A percentile compares a stretch with the other conserved stretches of the same genome.
These are phyloP conservation scores for Ditylenchus weischeri DNA, from an alignment of 2,888 invertebrate species.

Conservation along the genomic window DNA sequence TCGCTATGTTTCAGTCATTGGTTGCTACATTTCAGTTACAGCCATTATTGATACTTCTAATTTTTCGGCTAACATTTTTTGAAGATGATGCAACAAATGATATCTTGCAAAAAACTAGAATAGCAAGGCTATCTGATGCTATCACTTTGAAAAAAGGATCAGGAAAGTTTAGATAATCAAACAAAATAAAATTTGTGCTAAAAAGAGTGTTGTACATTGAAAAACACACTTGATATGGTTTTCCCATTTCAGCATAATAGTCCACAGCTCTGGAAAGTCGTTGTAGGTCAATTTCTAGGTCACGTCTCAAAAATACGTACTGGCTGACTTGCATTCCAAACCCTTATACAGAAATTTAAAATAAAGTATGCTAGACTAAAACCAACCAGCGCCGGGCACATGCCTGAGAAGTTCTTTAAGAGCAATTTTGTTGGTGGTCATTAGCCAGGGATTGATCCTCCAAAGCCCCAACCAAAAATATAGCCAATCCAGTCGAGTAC, in stretches of 20 bases:
- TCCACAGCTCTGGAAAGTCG: constrained; percentile 71
- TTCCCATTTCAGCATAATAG: constrained; percentile 71
- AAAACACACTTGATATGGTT: constrained; percentile 63
- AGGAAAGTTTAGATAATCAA: no score
- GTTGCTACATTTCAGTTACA: no score
- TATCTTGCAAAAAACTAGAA: no score
- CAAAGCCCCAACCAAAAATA: constrained; percentile 81
- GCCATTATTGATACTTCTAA: no score
- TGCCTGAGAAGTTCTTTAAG: constrained; percentile 77
- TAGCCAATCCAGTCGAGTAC: constrained; percentile 75
- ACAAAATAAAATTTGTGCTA: no score
- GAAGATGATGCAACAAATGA: no score
- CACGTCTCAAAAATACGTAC: constrained; percentile 78
- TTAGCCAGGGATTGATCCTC: constrained; percentile 66
- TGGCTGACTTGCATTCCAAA: constrained; percentile 81
- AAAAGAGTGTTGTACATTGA: no score
- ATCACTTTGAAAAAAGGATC: no score
- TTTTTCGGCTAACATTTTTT: no score
- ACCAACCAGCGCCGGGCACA: constrained; percentile 77
- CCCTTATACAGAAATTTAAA: constrained; percentile 51
- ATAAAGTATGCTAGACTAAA: not conserved
- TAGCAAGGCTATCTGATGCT: no score
- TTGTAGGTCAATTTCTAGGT: constrained; percentile 74
- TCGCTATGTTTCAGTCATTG: no score
- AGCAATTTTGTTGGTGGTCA: constrained; percentile 71